phyloP scores from a whole-genome alignment of 2,888 invertebrate species.

The Altica lythri region DNA sequence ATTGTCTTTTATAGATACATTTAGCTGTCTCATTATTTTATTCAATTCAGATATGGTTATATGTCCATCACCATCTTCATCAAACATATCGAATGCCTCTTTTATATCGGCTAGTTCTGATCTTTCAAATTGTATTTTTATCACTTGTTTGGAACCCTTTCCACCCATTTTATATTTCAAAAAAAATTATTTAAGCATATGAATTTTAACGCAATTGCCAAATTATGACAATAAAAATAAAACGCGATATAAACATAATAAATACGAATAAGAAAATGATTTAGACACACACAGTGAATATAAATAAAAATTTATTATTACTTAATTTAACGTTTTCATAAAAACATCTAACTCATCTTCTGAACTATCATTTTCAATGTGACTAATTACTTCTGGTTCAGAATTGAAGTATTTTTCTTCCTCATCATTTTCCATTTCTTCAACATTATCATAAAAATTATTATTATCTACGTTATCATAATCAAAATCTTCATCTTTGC shows the following conservation, averaged over 20 bases:
- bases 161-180: constrained; percentile 16
- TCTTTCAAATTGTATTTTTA: constrained; percentile 3
- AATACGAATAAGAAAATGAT: neutral
- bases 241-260: neutral
- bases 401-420: constrained; percentile 92
- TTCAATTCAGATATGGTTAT: constrained; percentile 4
- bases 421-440: constrained; percentile 75
- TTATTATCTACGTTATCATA: constrained; percentile 82
- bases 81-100: constrained; percentile 14
- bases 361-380: constrained; percentile 43
- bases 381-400: constrained; percentile 67
- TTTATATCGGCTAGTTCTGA: neutral
- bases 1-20: neutral
- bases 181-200: neutral
- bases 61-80: constrained; percentile 6
- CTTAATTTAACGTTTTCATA: constrained; percentile 65
- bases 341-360: constrained; percentile 76
- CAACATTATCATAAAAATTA: constrained; percentile 77
- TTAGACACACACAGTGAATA: too few relatives aligned
- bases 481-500: constrained; percentile 81
- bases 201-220: neutral
- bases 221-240: neutral
- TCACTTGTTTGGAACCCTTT: constrained; percentile 6
- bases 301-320: too few relatives aligned
- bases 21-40: neutral